A percentile compares a stretch with the other conserved stretches of the same genome.
Evolutionary conservation across 2,888 invertebrate genomes (phyloP).

Genomic region (Lithophane leautieri): DNA sequence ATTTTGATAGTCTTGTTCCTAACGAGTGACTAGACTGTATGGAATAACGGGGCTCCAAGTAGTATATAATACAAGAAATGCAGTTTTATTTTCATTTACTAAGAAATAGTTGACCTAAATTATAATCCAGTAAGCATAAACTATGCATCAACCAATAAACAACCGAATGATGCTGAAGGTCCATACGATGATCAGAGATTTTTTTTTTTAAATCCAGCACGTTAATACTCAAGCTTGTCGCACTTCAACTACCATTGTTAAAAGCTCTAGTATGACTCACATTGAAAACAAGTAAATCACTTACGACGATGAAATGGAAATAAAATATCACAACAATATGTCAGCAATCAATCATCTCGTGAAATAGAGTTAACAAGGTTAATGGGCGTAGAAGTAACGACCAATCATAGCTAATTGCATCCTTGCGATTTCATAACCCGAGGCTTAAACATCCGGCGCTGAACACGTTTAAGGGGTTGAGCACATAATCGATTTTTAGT

Average conservation of each 20-base stretch:
- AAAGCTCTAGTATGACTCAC: slow-evolving; percentile 22
- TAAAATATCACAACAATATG: slow-evolving; percentile 49
- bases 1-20: background rate
- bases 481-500: slow-evolving; percentile 11
- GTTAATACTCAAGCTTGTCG: background rate
- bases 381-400: slow-evolving; percentile 55
- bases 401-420: slow-evolving; percentile 63
- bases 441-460: slow-evolving; percentile 49
- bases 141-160: background rate
- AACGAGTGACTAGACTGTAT: background rate
- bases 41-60: too few relatives aligned
- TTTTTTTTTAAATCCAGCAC: background rate
- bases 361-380: slow-evolving; percentile 66
- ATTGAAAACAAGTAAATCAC: slow-evolving; percentile 48
- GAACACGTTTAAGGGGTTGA: slow-evolving; percentile 43
- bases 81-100: background rate
- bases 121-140: slow-evolving; percentile 3
- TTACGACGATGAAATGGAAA: slow-evolving; percentile 38
- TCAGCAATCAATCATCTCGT: slow-evolving; percentile 51
- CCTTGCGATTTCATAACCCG: slow-evolving; percentile 53
- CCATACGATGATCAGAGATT: background rate
- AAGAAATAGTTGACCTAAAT: background rate
- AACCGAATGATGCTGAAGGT: background rate
- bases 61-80: background rate
- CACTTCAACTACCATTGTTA: slow-evolving; percentile 10